Base-by-base conservation (phyloP, 2,797 vertebrate species). In the Eutrigla gurnardus region DNA sequence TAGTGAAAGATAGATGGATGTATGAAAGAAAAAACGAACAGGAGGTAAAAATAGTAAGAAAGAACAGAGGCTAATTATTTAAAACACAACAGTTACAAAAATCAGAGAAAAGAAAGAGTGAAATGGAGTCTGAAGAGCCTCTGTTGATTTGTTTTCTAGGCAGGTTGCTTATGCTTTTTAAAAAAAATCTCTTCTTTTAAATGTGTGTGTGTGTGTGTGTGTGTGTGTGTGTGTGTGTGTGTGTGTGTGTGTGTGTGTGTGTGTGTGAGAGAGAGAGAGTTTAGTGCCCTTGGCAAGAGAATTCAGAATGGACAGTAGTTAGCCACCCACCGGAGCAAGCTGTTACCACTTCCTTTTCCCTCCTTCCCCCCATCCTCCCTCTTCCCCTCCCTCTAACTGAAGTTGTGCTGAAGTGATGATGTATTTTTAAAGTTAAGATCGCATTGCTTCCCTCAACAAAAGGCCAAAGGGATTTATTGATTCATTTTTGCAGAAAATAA, bases 251-350 rank as follows among this genome's bases (percentile, higher is more conserved):
- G 52, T 36, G n/a, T 59, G 52, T 35, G 32, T 54, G 52, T 36
- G 42, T 69, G 69, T 80, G 46, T 61, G 80, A 58, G 58, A 59
- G 63, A 65, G 33, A 60, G 61, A 76, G 76, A 78, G 55, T 75
- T 65, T 65, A 47, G 39, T 75, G 84, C 83, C 85, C 82, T 87
- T 89, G 84, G 88, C 87, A 80, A 86, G 52, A 86, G 64, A 77
- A 66, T 82, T 85, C 78, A 85, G 81, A 84, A 65, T 84, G 81
- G 88, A 84, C 85, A 81, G 79, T 82, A 90, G 87, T 90, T 89
- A 86, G 78, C 86, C 86, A 87, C 87, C 91, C 80, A 89, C 81
- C 4, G 80, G 72, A 92, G 71, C 89, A 91, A 90, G 83, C 86
- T 90, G 87, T 86, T 83, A 76, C 71, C 75, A 60, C 72, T 75